phyloP scores from a whole-genome alignment of 2,797 vertebrate species.

The Brachyalestes nurse region DNA sequence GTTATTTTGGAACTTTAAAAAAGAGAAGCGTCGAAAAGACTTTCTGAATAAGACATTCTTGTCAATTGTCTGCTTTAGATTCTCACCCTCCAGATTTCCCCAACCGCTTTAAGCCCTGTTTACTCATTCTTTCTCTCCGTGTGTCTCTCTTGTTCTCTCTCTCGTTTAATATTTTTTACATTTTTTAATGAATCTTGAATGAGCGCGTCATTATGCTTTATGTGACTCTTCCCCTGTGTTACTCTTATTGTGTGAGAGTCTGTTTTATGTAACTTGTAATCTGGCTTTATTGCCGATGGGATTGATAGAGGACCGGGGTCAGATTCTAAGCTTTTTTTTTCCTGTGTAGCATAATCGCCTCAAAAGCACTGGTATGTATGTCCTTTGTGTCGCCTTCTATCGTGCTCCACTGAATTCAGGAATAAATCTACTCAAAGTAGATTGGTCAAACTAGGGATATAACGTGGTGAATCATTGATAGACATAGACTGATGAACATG shows the following conservation, averaged over 20 bases:
- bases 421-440: not conserved
- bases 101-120: not conserved
- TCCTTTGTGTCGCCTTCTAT: constrained; percentile 15
- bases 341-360: not conserved
- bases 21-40: not conserved
- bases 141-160: not conserved
- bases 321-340: not conserved
- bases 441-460: constrained; percentile 1
- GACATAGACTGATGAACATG: too few relatives aligned
- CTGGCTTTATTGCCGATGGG: not conserved
- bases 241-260: not conserved
- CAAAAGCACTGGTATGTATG: constrained; percentile 15
- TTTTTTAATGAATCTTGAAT: not conserved
- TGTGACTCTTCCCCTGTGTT: not conserved
- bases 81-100: not conserved
- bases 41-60: not conserved
- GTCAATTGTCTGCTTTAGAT: not conserved
- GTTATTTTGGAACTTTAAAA: not conserved
- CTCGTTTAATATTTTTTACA: not conserved
- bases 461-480: constrained; percentile 22
- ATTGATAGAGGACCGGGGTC: not conserved
- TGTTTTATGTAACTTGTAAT: not conserved
- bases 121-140: not conserved
- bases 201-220: not conserved
- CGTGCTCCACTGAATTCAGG: constrained; percentile 8